A percentile compares a stretch with the other conserved stretches of the same genome.
Conservation (phyloP, 2,888 invertebrate species). For the Leptopilina syphax region DNA sequence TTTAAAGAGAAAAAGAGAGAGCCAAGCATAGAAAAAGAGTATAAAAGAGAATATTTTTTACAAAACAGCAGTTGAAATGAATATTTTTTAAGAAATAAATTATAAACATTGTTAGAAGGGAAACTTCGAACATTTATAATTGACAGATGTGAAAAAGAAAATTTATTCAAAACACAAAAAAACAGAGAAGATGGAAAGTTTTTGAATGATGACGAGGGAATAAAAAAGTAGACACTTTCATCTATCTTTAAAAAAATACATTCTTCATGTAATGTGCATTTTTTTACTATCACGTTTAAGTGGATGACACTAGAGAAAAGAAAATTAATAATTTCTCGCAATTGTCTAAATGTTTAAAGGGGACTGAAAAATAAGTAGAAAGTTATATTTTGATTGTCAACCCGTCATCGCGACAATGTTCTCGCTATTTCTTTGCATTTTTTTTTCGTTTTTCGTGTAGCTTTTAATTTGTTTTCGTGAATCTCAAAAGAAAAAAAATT, state of each 20-base stretch:
- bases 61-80: conserved; percentile 63
- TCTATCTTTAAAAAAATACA: conserved; percentile 53
- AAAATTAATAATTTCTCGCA: conserved; percentile 21
- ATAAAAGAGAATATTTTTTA: conserved; percentile 73
- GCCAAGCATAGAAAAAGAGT: conserved; percentile 64
- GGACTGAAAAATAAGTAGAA: conserved; percentile 27
- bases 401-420: conserved; percentile 38
- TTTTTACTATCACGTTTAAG: conserved; percentile 35
- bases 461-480: conserved; percentile 32
- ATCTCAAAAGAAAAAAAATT: conserved; percentile 43
- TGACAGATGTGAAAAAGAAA: conserved; percentile 61
- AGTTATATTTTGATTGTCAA: conserved; percentile 38
- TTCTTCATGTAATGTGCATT: conserved; percentile 56
- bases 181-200: conserved; percentile 35
- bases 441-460: conserved; percentile 36
- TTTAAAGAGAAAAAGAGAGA: conserved; percentile 65
- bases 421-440: conserved; percentile 37
- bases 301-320: conserved; percentile 22
- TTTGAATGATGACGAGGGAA: conserved; percentile 42
- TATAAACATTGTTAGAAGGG: conserved; percentile 59
- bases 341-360: conserved; percentile 38
- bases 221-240: conserved; percentile 48
- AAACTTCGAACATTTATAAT: conserved; percentile 69
- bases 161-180: conserved; percentile 9
- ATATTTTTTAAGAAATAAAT: conserved; percentile 68